Evolutionary conservation across 2,888 invertebrate species (phyloP), one percentile per base, ranked within the genome.

Genomic region (Allacma fusca): DNA sequence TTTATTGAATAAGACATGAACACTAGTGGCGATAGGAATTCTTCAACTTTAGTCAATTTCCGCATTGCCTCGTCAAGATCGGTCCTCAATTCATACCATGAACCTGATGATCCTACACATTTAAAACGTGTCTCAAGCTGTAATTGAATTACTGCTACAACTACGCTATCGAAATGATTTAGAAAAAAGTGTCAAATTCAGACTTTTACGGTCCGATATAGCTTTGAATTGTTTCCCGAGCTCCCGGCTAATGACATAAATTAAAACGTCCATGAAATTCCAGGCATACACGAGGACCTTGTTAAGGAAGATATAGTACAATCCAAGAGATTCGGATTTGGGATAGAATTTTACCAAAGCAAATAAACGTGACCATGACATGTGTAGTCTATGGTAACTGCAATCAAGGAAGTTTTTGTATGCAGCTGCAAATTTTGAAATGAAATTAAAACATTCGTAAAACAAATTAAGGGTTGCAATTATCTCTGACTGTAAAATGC

Each of bases 231-330:
- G 24, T 23, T 62, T 23, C 12, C n/a, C 9, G 1, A 62, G 62
- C 13, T 26, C 62, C 62, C 24, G 62, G 16, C 62, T 12, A 28
- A 74, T 24, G 9, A 24, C 26, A 24, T 50, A 50, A n/a, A 76
- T 76, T 21, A 76, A 40, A n/a, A 76, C 21, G 34, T 76, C 76
- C 28, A 76, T 70, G 43, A 59, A 76, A 26, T 76, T 76, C 76
- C 76, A 76, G 5, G 70, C 69, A 40, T 76, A 76, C 29, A 76
- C 23, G 1, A 59, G 70, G n/a, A 70, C 4, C 29, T 76, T 76
- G 21, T 76, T 76, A 12, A 59, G 28, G 19, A 76, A n/a, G 2
- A 76, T 70, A 4, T 70, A 29, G 34, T 50, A 70, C n/a, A 70
- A 23, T 12, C 29, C 28, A 2, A 23, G 1, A 1, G 24, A 2